phyloP scores from a whole-genome alignment of 2,113 vertebrate genomes.

The Mus spicilegus region DNA sequence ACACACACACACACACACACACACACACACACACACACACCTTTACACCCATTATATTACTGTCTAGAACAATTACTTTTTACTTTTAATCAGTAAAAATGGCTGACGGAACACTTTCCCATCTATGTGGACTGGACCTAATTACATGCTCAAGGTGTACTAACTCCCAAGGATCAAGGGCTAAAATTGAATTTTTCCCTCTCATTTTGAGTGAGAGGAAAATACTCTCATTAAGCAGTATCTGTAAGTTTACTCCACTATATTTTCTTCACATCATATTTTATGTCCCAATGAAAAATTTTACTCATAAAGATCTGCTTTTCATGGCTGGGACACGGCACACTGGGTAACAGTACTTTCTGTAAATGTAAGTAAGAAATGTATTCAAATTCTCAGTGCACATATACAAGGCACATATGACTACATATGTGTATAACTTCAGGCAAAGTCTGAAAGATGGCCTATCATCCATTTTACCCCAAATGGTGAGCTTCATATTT shows the following conservation, averaged over 20 bases:
- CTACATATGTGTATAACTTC: not conserved
- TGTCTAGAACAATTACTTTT: not conserved
- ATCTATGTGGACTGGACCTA: not conserved
- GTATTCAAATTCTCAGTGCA: not conserved
- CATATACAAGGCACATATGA: not conserved
- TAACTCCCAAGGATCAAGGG: not conserved
- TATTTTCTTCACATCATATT: constrained; percentile 7
- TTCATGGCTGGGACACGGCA: not conserved
- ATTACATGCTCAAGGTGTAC: not conserved
- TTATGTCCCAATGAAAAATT: not conserved
- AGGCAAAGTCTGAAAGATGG: not conserved
- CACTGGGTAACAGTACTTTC: too few species aligned
- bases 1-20: not conserved
- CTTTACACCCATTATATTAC: not conserved
- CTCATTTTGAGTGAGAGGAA: not conserved
- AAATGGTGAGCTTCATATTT: not conserved
- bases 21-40: not conserved
- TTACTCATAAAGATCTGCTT: not conserved
- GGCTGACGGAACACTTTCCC: not conserved
- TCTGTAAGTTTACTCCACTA: not conserved
- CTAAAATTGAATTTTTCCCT: not conserved
- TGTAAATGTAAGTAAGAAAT: not conserved
- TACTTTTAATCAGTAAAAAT: constrained; percentile 5
- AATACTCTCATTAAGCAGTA: not conserved
- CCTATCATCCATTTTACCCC: not conserved